Conservation (phyloP, 2,888 invertebrate species). For the Sesia bembeciformis region DNA sequence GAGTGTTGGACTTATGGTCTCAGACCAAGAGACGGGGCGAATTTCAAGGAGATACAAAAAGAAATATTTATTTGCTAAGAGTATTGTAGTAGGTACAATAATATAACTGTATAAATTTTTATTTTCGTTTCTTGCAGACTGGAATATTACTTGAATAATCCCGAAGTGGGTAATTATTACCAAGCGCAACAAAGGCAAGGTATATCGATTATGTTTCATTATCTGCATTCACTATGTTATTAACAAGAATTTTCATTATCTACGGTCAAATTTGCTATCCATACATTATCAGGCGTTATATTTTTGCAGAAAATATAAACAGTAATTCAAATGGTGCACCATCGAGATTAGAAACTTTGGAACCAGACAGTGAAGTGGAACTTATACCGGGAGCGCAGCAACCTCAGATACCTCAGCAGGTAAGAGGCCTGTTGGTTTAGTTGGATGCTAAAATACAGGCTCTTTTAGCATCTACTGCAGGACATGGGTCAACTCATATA, state of each 20-base stretch:
- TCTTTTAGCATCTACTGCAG: too few species aligned
- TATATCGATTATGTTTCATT: slow-evolving; percentile 9
- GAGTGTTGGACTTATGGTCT: too few species aligned
- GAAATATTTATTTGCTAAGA: too few species aligned
- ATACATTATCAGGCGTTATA: neutral
- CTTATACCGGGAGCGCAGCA: slow-evolving; percentile 55
- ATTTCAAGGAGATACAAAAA: too few species aligned
- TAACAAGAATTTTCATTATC: too few species aligned
- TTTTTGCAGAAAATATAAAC: slow-evolving; percentile 9
- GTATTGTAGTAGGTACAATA: too few species aligned
- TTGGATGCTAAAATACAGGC: too few species aligned
- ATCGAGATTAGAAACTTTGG: slow-evolving; percentile 46
- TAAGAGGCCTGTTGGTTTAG: slow-evolving; percentile 8
- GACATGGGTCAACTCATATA: too few species aligned
- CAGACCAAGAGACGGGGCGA: too few species aligned
- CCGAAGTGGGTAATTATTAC: slow-evolving; percentile 40
- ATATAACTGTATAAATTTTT: neutral
- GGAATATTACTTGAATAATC: slow-evolving; percentile 46
- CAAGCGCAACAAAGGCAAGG: slow-evolving; percentile 45
- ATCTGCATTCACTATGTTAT: too few species aligned
- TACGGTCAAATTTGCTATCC: too few species aligned
- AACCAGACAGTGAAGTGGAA: slow-evolving; percentile 65
- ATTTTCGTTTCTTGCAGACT: slow-evolving; percentile 29
- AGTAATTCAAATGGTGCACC: slow-evolving; percentile 18
- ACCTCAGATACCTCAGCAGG: slow-evolving; percentile 60